Evolutionary conservation across 2,113 vertebrate species (phyloP).

Genomic region (Pseudopodoces humilis): DNA sequence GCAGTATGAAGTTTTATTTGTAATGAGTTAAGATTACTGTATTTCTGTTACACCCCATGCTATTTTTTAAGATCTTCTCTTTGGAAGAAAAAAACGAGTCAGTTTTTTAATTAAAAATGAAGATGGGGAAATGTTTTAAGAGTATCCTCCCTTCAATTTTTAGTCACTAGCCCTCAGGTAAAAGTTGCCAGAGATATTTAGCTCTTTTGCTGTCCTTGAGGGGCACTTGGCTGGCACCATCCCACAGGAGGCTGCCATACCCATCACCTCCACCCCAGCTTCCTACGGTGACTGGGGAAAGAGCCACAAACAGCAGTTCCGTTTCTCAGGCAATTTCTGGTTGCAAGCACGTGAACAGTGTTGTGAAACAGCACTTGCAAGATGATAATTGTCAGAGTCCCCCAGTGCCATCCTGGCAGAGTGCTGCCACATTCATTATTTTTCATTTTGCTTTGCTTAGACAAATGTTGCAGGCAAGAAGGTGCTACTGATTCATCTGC

Average conservation of each 20-base stretch:
- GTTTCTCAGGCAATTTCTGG: background rate
- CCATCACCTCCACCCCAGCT: accelerated
- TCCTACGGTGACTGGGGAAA: background rate
- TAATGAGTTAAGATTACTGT: background rate
- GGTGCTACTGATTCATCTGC: background rate
- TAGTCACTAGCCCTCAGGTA: background rate
- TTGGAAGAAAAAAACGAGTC: background rate
- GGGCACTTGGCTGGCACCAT: background rate
- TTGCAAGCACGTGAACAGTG: background rate
- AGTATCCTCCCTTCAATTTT: background rate
- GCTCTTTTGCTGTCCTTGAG: background rate
- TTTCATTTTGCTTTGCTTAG: background rate
- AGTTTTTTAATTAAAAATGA: background rate
- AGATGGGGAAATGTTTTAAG: background rate
- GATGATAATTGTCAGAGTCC: background rate
- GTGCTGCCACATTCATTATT: background rate
- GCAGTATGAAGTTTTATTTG: background rate
- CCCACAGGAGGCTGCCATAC: background rate
- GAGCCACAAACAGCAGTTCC: background rate
- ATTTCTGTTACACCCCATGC: background rate
- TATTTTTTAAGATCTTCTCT: background rate
- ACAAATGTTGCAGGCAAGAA: background rate
- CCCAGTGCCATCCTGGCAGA: background rate
- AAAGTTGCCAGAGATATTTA: background rate
- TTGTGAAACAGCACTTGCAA: background rate